These are phyloP conservation scores for Crocallis elinguaria DNA, from an alignment of 2,888 invertebrate species.

Conservation along the genomic window DNA sequence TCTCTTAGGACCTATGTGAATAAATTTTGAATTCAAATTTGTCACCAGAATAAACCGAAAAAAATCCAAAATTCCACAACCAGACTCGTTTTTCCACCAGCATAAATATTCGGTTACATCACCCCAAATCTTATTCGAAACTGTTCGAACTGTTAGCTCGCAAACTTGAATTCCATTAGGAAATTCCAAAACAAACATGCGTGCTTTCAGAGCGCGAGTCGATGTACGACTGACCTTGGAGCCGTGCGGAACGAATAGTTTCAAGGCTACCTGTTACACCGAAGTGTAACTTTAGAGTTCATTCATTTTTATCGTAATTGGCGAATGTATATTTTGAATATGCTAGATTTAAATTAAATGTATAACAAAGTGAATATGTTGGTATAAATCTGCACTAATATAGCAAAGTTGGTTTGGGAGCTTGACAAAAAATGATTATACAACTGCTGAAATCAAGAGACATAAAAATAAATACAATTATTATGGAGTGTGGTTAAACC, in stretches of 20 bases:
- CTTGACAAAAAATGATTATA: no score
- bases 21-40: no score
- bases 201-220: constrained; percentile 18
- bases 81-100: no score
- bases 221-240: constrained; percentile 27
- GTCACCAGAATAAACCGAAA: no score
- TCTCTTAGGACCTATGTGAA: no score
- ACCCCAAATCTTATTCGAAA: constrained; percentile 1
- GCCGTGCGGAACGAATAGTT: background rate
- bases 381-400: no score
- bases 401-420: no score
- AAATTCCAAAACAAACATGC: constrained; percentile 15
- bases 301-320: constrained; percentile 5
- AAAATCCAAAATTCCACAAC: no score
- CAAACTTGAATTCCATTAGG: background rate
- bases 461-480: no score
- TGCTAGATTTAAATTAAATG: background rate
- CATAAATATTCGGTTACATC: background rate
- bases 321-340: background rate
- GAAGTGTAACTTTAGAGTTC: constrained; percentile 13
- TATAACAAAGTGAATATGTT: no score
- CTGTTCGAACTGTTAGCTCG: background rate
- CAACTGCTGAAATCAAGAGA: no score
- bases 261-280: constrained; percentile 25
- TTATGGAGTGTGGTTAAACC: no score